phyloP scores from a whole-genome alignment of 2,113 vertebrate genomes.

The Amphiprion percula region DNA sequence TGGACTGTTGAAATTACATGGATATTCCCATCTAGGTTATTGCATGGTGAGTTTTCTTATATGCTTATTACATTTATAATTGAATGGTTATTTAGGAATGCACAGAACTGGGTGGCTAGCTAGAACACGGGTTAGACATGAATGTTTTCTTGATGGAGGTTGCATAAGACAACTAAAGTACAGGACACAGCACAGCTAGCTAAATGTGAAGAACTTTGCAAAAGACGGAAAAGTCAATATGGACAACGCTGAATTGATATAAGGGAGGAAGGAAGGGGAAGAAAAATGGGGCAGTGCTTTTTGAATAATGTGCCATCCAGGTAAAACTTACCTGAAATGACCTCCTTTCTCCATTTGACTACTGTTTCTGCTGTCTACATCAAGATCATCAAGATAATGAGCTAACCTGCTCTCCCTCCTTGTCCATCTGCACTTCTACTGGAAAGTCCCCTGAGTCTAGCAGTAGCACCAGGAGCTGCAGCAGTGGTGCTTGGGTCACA shows the following conservation, averaged over 20 bases:
- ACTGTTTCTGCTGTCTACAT: neutral
- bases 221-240: neutral
- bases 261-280: neutral
- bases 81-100: neutral
- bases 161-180: neutral
- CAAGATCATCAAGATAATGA: neutral
- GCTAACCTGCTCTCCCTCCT: neutral
- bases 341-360: neutral
- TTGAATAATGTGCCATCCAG: neutral
- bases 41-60: conserved; percentile 17
- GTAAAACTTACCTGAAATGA: neutral
- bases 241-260: neutral
- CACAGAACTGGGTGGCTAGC: neutral
- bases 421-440: conserved; percentile 13
- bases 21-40: conserved; percentile 38
- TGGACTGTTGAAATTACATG: conserved; percentile 29
- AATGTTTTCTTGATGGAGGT: neutral
- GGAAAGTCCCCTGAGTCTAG: conserved; percentile 83
- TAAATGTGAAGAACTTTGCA: neutral
- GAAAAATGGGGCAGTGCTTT: neutral
- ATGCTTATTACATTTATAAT: conserved; percentile 1
- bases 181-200: neutral
- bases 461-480: conserved; percentile 68
- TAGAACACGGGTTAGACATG: neutral
- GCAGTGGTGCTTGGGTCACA: conserved; percentile 72